phyloP scores from a whole-genome alignment of 2,888 invertebrate genomes.

The Sarcophaga subvicina region DNA sequence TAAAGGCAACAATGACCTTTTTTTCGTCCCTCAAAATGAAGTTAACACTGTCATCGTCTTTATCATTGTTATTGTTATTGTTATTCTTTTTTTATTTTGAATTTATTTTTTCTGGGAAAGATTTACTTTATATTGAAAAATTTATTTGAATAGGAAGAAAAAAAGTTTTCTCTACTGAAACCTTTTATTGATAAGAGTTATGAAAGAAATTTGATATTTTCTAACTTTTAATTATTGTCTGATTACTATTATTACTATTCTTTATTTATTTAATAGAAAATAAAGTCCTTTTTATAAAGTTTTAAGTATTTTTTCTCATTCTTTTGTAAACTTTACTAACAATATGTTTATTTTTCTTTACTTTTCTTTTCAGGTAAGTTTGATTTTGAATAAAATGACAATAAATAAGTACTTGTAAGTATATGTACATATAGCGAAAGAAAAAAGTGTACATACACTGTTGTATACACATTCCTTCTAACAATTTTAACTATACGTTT shows the following conservation, averaged over 20 bases:
- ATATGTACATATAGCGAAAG: rapidly evolving
- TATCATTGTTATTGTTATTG: neutral
- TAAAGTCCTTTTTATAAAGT: neutral
- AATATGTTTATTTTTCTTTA: neutral
- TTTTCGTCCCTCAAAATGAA: neutral
- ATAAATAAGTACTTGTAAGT: conserved; percentile 18
- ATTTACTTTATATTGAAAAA: too few species aligned
- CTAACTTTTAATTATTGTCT: neutral
- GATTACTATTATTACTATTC: neutral
- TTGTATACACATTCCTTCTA: too few species aligned
- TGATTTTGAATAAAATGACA: neutral
- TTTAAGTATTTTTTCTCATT: too few species aligned
- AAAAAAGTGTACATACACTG: too few species aligned
- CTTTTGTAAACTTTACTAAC: neutral
- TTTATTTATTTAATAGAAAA: neutral
- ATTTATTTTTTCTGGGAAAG: neutral
- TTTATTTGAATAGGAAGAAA: too few species aligned
- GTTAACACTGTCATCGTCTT: neutral
- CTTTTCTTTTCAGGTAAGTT: conserved; percentile 47
- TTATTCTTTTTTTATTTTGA: neutral
- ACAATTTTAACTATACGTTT: too few species aligned
- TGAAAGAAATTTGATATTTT: conserved; percentile 16
- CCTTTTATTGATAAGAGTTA: neutral
- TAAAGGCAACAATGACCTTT: conserved; percentile 3
- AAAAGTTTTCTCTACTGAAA: neutral